phyloP scores from a whole-genome alignment of 2,888 invertebrate genomes.

The Chydorus sphaericus region DNA sequence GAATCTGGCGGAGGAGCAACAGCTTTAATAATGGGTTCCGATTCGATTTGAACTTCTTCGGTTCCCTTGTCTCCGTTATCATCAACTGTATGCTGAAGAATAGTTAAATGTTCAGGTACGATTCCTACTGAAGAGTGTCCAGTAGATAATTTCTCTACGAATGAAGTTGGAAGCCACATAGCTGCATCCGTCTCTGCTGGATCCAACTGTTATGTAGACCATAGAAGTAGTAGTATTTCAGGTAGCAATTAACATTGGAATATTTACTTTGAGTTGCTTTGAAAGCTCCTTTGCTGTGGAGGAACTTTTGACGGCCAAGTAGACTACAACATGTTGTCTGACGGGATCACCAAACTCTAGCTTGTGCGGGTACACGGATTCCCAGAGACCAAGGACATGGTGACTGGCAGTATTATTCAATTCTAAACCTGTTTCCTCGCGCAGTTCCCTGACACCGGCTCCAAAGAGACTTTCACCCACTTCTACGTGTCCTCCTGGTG shows the following conservation, averaged over 20 bases:
- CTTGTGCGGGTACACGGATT: conserved; percentile 31
- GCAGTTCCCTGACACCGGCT: conserved; percentile 30
- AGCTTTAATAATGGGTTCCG: background rate
- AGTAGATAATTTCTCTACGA: conserved; percentile 6
- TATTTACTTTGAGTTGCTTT: conserved; percentile 18
- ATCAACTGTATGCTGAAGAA: conserved; percentile 8
- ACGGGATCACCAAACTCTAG: conserved; percentile 28
- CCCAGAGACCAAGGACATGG: conserved; percentile 23
- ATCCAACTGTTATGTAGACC: conserved; percentile 23
- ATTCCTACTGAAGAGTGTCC: background rate
- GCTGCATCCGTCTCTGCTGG: conserved; percentile 28
- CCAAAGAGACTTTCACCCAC: conserved; percentile 24
- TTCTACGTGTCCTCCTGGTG: conserved; percentile 32
- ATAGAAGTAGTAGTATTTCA: no score
- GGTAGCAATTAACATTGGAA: background rate
- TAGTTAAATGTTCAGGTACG: background rate
- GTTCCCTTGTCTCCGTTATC: background rate
- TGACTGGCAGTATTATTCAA: conserved; percentile 18
- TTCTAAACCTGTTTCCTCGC: conserved; percentile 31
- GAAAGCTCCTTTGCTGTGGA: conserved; percentile 18
- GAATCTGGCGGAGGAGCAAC: conserved; percentile 9
- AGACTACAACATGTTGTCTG: conserved; percentile 32
- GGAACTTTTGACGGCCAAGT: conserved; percentile 26
- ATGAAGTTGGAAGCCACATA: conserved; percentile 24
- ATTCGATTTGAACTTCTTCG: background rate